Percentiles rank a stretch among this genome's conserved stretches.
Evolutionary conservation across 2,113 vertebrate species (phyloP).

Genomic region (Grammomys dolichurus): DNA sequence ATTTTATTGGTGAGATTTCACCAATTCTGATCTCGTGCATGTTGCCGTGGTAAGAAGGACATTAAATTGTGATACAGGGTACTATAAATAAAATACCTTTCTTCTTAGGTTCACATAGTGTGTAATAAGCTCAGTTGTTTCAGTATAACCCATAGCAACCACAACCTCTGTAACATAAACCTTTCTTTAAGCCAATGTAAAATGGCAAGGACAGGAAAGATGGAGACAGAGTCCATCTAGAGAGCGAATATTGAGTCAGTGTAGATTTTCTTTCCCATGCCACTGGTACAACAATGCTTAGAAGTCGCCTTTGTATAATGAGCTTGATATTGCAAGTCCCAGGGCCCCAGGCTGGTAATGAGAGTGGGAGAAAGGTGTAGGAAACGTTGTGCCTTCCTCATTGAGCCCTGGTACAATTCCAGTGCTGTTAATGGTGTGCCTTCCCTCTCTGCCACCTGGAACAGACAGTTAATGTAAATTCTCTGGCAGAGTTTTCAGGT

Average conservation of each 20-base stretch:
- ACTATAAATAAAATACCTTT: slow-evolving; percentile 79
- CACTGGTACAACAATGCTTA: neutral
- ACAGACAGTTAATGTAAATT: neutral
- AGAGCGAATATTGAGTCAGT: neutral
- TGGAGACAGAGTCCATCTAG: neutral
- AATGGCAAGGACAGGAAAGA: neutral
- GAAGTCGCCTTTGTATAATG: neutral
- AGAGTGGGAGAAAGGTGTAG: neutral
- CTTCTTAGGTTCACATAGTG: slow-evolving; percentile 62
- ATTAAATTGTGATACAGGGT: slow-evolving; percentile 68
- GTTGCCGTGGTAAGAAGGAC: slow-evolving; percentile 80
- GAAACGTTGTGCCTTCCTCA: neutral
- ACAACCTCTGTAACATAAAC: neutral
- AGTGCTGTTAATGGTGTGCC: neutral
- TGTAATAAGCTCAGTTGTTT: slow-evolving; percentile 26
- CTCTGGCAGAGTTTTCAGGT: neutral
- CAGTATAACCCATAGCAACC: neutral
- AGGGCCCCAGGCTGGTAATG: neutral
- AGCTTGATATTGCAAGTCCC: neutral
- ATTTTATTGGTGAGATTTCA: slow-evolving; percentile 68
- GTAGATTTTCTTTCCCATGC: neutral
- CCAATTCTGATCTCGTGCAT: slow-evolving; percentile 62
- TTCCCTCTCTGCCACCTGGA: slow-evolving; percentile 52
- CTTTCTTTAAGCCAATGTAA: neutral
- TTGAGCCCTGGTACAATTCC: neutral